A percentile compares a stretch with the other conserved stretches of the same genome.
phyloP scores from a whole-genome alignment of 2,113 vertebrate genomes.

The Callopanchax toddi region DNA sequence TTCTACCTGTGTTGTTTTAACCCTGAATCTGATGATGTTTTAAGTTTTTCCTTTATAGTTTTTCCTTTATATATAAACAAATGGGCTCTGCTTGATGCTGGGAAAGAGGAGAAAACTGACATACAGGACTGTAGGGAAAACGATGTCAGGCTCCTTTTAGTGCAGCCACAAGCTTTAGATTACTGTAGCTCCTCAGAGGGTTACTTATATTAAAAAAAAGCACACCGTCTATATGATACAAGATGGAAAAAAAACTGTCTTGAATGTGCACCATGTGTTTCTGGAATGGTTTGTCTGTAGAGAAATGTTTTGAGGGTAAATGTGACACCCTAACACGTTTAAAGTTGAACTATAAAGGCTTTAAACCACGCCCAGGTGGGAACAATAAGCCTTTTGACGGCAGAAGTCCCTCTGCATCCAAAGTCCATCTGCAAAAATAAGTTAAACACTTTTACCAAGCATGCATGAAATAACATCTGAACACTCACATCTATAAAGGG shows the following conservation, averaged over 20 bases:
- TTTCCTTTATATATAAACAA: neutral
- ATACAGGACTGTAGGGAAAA: conserved; percentile 26
- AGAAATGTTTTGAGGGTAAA: conserved; percentile 32
- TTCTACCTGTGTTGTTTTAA: neutral
- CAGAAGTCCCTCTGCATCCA: conserved; percentile 25
- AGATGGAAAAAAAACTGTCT: conserved; percentile 6
- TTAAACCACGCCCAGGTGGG: conserved; percentile 31
- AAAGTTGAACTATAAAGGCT: conserved; percentile 30
- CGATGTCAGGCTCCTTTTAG: conserved; percentile 28
- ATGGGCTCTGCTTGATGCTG: conserved; percentile 12
- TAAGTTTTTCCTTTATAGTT: neutral
- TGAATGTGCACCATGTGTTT: conserved; percentile 57
- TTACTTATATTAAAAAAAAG: conserved; percentile 24
- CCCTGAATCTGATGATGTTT: neutral
- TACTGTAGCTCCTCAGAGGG: conserved; percentile 13
- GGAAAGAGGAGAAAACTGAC: neutral
- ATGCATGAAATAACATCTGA: neutral
- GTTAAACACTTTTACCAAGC: too few species aligned
- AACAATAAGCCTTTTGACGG: conserved; percentile 28
- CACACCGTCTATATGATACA: conserved; percentile 15
- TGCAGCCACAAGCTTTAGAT: conserved; percentile 22
- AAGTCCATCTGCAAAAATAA: conserved; percentile 32
- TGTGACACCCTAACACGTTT: conserved; percentile 37
- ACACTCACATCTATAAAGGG: neutral
- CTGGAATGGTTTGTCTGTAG: conserved; percentile 13